phyloP scores from a whole-genome alignment of 2,888 invertebrate species.

The Oxytorus armatus region DNA sequence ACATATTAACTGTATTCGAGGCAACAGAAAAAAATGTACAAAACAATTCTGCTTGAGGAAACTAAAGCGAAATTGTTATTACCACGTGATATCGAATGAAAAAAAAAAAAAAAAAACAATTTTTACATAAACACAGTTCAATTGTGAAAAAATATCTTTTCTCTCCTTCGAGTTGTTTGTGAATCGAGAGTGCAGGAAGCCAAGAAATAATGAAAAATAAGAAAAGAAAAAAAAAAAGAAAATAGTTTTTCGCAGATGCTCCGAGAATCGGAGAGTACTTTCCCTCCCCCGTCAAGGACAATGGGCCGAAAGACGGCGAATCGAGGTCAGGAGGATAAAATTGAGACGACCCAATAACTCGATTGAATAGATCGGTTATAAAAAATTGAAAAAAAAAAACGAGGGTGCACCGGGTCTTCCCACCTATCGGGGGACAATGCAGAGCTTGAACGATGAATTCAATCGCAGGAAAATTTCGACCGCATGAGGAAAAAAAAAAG shows the following conservation, averaged over 20 bases:
- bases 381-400: constrained; percentile 22
- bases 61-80: neutral
- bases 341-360: constrained; percentile 68
- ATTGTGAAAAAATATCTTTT: neutral
- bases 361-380: constrained; percentile 62
- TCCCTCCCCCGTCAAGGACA: constrained; percentile 25
- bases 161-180: neutral
- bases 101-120: too few relatives aligned
- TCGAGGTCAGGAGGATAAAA: constrained; percentile 80
- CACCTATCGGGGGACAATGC: constrained; percentile 42
- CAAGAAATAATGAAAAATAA: neutral
- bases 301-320: constrained; percentile 67
- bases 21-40: neutral
- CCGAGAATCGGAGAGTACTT: constrained; percentile 26
- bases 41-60: neutral
- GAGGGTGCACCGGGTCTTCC: constrained; percentile 58
- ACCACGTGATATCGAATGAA: neutral
- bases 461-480: constrained; percentile 44
- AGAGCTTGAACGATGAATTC: constrained; percentile 52
- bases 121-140: too few relatives aligned
- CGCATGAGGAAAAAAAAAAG: constrained; percentile 49
- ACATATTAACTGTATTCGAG: neutral
- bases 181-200: neutral
- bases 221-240: too few relatives aligned
- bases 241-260: constrained; percentile 43